Percentiles rank a stretch among this genome's conserved stretches.
Evolutionary conservation across 1,140 invertebrate species (phyloP).

Genomic region (Lanistes nyassanus): DNA sequence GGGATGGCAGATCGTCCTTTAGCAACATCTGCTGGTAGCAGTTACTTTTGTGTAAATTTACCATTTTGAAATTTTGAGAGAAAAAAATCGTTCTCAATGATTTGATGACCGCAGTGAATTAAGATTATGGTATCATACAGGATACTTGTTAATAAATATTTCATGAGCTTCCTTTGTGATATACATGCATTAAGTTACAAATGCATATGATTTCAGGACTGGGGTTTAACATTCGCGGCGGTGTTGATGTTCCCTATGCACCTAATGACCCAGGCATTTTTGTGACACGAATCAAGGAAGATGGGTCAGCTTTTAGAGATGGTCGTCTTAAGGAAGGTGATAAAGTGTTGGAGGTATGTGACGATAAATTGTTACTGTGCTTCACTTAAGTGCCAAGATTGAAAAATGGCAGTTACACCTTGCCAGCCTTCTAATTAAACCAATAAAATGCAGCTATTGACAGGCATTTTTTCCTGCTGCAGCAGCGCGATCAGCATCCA

Average conservation of each 20-base stretch:
- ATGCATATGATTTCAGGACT: constrained; percentile 59
- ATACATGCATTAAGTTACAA: no score
- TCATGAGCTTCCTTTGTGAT: no score
- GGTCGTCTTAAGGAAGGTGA: constrained; percentile 65
- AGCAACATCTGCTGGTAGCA: no score
- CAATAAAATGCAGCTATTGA: neutral
- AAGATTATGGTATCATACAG: no score
- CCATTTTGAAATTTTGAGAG: no score
- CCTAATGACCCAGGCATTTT: constrained; percentile 66
- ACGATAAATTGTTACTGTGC: constrained; percentile 26
- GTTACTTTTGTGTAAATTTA: no score
- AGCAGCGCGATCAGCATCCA: neutral
- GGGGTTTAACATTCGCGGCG: constrained; percentile 69
- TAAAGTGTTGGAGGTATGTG: constrained; percentile 65
- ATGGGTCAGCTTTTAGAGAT: constrained; percentile 63
- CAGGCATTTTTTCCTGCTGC: neutral
- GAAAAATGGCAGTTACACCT: neutral
- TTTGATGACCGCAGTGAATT: no score
- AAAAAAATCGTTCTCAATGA: no score
- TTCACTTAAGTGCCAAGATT: constrained; percentile 21
- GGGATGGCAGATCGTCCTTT: no score
- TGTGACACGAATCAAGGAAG: constrained; percentile 65
- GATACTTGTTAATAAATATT: no score
- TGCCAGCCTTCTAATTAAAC: neutral
- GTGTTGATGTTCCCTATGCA: constrained; percentile 64